Evolutionary conservation across 2,797 vertebrate genomes (phyloP).

Genomic region (Spondyliosoma cantharus): DNA sequence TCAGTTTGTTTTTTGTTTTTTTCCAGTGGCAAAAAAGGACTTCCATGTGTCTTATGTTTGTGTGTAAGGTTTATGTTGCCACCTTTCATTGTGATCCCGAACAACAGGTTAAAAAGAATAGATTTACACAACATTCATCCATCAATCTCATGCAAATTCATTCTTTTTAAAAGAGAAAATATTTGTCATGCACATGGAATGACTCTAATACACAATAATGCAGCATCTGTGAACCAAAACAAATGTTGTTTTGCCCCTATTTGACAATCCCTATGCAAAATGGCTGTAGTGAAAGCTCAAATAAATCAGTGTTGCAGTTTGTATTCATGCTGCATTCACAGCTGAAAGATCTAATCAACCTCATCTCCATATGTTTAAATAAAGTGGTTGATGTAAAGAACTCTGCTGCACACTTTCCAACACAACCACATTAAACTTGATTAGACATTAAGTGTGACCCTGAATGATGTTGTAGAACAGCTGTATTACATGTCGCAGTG

Average conservation of each 20-base stretch:
- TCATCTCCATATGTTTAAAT: background rate
- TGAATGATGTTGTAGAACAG: constrained; percentile 30
- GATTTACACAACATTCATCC: background rate
- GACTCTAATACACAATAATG: no score
- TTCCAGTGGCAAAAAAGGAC: background rate
- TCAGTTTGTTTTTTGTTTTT: no score
- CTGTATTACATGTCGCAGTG: background rate
- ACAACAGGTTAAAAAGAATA: background rate
- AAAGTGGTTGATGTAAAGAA: background rate
- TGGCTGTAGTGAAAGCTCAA: background rate
- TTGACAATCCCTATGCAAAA: background rate
- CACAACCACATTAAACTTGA: constrained; percentile 24
- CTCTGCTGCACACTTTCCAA: constrained; percentile 5
- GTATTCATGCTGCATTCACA: background rate
- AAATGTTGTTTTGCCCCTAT: background rate
- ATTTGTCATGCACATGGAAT: no score
- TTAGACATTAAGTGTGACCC: constrained; percentile 5
- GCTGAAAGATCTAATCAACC: background rate
- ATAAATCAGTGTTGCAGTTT: background rate
- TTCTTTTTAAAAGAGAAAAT: background rate
- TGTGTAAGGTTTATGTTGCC: no score
- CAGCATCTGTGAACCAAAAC: background rate
- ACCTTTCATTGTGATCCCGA: background rate
- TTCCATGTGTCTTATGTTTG: background rate
- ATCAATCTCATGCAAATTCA: background rate